Evolutionary conservation across 2,113 vertebrate genomes (phyloP).

Genomic region (Ellobius talpinus): DNA sequence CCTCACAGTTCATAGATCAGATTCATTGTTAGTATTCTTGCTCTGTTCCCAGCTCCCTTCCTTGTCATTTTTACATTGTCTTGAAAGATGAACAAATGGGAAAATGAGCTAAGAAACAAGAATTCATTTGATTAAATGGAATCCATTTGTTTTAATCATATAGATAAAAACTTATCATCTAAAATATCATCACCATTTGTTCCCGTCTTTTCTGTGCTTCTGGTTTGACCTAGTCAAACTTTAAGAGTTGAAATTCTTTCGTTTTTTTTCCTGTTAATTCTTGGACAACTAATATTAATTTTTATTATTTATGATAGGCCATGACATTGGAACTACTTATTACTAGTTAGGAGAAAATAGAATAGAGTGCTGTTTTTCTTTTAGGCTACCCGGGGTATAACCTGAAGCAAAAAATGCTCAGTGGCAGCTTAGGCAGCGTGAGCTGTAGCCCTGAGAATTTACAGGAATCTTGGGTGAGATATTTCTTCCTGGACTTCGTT

Average conservation of each 20-base stretch:
- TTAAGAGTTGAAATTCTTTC: slow-evolving; percentile 16
- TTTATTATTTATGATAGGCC: slow-evolving; percentile 58
- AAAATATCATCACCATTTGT: slow-evolving; percentile 69
- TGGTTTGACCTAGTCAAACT: slow-evolving; percentile 20
- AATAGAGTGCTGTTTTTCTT: neutral
- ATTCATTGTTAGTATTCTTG: slow-evolving; percentile 42
- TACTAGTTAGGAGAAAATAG: slow-evolving; percentile 15
- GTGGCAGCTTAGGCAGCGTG: neutral
- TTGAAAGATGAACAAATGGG: slow-evolving; percentile 60
- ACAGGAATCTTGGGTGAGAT: neutral
- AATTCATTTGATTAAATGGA: slow-evolving; percentile 63
- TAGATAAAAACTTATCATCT: slow-evolving; percentile 52
- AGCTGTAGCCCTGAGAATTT: neutral
- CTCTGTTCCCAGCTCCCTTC: neutral
- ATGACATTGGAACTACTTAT: slow-evolving; percentile 23
- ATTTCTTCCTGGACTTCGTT: neutral
- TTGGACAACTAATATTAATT: slow-evolving; percentile 51
- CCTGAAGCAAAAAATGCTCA: neutral
- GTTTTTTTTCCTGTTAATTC: slow-evolving; percentile 57
- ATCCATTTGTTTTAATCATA: slow-evolving; percentile 49
- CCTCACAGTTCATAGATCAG: neutral
- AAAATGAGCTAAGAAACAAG: slow-evolving; percentile 58
- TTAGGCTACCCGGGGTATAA: neutral
- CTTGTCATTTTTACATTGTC: slow-evolving; percentile 34
- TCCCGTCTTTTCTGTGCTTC: slow-evolving; percentile 35